These are phyloP conservation scores for Tanytarsus gracilentus DNA, from an alignment of 2,888 invertebrate species.

Conservation along the genomic window DNA sequence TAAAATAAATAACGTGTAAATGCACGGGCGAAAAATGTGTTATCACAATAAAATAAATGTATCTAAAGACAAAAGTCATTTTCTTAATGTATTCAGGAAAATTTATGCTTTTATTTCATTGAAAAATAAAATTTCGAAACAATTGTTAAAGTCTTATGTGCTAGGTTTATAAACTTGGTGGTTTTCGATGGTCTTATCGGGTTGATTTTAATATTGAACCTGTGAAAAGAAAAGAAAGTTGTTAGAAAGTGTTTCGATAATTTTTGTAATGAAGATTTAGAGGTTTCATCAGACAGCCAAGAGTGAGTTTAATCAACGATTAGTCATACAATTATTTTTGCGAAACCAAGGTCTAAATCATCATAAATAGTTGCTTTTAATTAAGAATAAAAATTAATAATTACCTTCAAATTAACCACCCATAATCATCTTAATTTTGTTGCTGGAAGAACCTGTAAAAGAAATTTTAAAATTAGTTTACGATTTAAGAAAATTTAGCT, in stretches of 20 bases:
- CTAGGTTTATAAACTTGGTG: neutral
- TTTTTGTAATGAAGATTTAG: neutral
- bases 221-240: neutral
- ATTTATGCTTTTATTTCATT: neutral
- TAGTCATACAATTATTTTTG: conserved; percentile 18
- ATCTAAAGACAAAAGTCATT: neutral
- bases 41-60: neutral
- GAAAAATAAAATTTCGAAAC: neutral
- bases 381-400: neutral
- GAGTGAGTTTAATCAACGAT: conserved; percentile 19
- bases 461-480: neutral
- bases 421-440: no score
- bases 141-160: no score
- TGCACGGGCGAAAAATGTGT: neutral
- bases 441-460: neutral
- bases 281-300: neutral
- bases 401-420: neutral
- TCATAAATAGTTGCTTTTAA: neutral
- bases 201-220: no score
- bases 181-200: neutral
- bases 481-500: neutral
- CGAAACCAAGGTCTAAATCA: conserved; percentile 25
- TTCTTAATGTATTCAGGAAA: neutral
- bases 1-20: conserved; percentile 13
- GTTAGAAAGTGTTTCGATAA: neutral